Conservation (phyloP, 2,888 invertebrate genomes). For the Sphecodes monilicornis region DNA sequence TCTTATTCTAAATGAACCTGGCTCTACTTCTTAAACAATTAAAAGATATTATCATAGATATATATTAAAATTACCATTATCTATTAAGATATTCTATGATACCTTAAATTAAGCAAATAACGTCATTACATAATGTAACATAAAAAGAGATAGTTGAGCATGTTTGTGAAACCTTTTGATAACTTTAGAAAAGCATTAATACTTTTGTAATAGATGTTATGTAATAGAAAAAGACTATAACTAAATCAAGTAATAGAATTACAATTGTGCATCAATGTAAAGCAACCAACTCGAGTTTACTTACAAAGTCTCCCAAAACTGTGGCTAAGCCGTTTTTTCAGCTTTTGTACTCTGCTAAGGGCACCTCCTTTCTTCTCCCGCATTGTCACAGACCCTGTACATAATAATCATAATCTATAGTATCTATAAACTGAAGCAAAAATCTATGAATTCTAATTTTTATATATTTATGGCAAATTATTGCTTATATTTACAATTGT, state of each 20-base stretch:
- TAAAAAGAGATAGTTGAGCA: conserved; percentile 16
- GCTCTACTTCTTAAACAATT: not conserved
- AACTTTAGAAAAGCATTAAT: conserved; percentile 12
- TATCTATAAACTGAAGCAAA: conserved; percentile 49
- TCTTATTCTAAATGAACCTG: not conserved
- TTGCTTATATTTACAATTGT: not conserved
- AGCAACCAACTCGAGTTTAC: conserved; percentile 83
- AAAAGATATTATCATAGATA: not conserved
- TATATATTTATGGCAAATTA: conserved; percentile 9
- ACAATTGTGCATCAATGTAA: not conserved
- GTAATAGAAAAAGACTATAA: conserved; percentile 15
- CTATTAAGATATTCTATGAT: not conserved
- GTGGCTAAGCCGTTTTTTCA: conserved; percentile 97
- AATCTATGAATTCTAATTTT: conserved; percentile 42
- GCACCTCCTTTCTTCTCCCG: conserved; percentile 97
- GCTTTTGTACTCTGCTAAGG: conserved; percentile 96
- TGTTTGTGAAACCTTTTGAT: conserved; percentile 23
- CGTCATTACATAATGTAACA: conserved; percentile 8
- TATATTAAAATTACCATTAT: not conserved
- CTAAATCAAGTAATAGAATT: conserved; percentile 11
- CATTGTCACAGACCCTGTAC: conserved; percentile 90
- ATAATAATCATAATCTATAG: conserved; percentile 66
- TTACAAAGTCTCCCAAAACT: conserved; percentile 98
- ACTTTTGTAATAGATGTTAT: conserved; percentile 21
- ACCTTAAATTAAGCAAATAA: conserved; percentile 4